Evolutionary conservation across 2,797 vertebrate species (phyloP).

Genomic region (Pipistrellus pipistrellus): DNA sequence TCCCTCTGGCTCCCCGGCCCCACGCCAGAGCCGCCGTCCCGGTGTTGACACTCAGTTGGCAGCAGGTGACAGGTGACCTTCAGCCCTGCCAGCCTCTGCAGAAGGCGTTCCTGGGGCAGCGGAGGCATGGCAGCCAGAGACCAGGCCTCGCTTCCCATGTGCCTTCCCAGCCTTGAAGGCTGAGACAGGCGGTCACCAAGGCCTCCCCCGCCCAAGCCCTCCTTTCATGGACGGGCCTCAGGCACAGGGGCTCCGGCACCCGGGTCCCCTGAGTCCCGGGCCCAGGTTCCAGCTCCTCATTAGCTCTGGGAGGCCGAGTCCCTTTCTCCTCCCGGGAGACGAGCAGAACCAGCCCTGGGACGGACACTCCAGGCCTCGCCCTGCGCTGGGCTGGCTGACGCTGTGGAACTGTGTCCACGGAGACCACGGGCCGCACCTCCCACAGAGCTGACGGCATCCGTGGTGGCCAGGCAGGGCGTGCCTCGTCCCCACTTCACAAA

Average conservation of each 20-base stretch:
- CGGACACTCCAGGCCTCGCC: rapidly evolving
- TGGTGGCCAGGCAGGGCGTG: background rate
- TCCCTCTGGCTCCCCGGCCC: background rate
- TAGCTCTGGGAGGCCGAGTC: background rate
- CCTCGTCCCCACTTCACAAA: background rate
- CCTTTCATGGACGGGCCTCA: background rate
- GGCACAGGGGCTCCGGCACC: background rate
- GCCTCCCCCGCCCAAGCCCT: background rate
- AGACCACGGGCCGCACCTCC: background rate
- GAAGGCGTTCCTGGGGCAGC: background rate
- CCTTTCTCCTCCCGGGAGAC: background rate
- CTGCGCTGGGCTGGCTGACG: background rate
- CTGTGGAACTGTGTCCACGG: background rate
- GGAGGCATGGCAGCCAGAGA: background rate
- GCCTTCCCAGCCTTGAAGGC: background rate
- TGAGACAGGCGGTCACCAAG: background rate
- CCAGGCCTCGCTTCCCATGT: rapidly evolving
- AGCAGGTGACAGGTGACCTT: slow-evolving; percentile 71
- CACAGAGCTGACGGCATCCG: background rate
- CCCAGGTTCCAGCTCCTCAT: background rate
- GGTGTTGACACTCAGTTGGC: background rate
- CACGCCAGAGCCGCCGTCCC: background rate
- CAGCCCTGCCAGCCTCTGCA: slow-evolving; percentile 39
- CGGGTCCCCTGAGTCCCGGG: background rate
- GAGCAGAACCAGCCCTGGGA: background rate